Evolutionary conservation across 2,113 vertebrate genomes (phyloP).

Genomic region (Coreoperca whiteheadi): DNA sequence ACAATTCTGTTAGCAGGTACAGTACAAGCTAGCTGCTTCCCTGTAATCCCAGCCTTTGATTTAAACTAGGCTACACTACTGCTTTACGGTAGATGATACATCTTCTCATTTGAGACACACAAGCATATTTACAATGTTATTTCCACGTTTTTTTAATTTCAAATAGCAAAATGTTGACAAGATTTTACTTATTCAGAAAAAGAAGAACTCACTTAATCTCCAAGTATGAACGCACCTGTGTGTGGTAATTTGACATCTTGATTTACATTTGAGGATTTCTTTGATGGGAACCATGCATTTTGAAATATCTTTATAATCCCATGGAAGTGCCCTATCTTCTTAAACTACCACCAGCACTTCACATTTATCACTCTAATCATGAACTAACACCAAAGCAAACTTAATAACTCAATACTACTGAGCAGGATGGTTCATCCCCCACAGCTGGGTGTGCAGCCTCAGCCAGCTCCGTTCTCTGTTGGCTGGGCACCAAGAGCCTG

Average conservation of each 20-base stretch:
- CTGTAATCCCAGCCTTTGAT: neutral
- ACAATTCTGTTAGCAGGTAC: neutral
- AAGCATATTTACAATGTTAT: neutral
- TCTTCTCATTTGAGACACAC: neutral
- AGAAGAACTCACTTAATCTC: neutral
- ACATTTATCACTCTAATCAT: conserved; percentile 26
- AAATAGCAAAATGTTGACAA: neutral
- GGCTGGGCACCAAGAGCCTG: conserved; percentile 52
- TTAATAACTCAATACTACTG: conserved; percentile 17
- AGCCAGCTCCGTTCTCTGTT: conserved; percentile 23
- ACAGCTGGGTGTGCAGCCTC: conserved; percentile 13
- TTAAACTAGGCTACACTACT: neutral
- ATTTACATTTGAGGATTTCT: neutral
- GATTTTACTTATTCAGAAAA: neutral
- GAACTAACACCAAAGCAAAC: conserved; percentile 9
- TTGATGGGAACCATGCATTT: neutral
- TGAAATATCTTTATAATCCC: neutral
- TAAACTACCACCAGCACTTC: conserved; percentile 25
- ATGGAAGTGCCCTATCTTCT: neutral
- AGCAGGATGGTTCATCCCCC: conserved; percentile 1
- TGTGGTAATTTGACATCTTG: conserved; percentile 1
- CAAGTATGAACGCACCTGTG: neutral
- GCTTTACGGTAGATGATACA: neutral
- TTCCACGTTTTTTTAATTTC: neutral
- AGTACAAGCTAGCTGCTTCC: neutral